Conservation (phyloP, 2,888 invertebrate species). For the Xestia rhomboidea region DNA sequence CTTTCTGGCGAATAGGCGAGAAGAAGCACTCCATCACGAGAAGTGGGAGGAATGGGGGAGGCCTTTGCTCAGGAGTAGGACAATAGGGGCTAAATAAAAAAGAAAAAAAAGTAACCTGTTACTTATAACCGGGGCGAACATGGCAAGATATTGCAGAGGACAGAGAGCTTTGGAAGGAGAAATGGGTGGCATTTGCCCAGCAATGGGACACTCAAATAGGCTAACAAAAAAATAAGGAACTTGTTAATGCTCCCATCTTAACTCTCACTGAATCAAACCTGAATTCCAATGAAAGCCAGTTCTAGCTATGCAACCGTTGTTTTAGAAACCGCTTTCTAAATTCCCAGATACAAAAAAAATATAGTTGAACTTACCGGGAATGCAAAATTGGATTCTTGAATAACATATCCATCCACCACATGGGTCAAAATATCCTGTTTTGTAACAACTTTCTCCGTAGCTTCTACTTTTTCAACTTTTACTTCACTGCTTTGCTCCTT, state of each 20-base stretch:
- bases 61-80: no score
- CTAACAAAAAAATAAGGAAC: not conserved
- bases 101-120: no score
- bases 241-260: not conserved
- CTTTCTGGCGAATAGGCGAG: no score
- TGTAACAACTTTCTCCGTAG: slow-evolving; percentile 20
- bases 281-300: not conserved
- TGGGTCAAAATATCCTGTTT: slow-evolving; percentile 79
- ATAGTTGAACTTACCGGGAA: slow-evolving; percentile 81
- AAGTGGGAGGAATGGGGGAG: no score
- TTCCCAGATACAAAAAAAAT: not conserved
- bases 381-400: slow-evolving; percentile 87
- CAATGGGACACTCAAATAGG: not conserved
- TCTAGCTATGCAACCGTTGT: not conserved
- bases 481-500: slow-evolving; percentile 38
- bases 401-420: slow-evolving; percentile 86
- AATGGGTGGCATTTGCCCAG: not conserved
- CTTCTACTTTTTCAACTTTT: slow-evolving; percentile 42
- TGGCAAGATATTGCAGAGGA: not conserved
- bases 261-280: not conserved
- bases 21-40: no score
- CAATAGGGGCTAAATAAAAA: no score
- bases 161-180: not conserved
- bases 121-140: not conserved
- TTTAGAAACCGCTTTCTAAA: not conserved